Base-by-base conservation (phyloP, 2,797 vertebrate genomes). In the Sternarchorhynchus goeldii region DNA sequence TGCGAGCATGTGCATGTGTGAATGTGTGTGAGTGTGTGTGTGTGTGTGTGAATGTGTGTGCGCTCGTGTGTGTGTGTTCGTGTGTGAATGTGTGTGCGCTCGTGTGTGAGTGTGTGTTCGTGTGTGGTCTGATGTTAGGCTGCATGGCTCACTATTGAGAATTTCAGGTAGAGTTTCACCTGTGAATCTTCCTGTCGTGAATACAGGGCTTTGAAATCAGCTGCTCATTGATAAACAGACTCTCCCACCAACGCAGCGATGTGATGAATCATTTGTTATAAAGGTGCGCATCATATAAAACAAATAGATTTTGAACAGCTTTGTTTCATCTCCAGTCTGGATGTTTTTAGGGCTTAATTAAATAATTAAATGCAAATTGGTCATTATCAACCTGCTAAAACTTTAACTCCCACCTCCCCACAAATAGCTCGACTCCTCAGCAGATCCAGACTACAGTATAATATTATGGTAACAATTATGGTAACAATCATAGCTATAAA, bases 101-200 rank as follows among this genome's bases (percentile, higher is more conserved):
- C 18, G 34, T n/a, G 2, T 58, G 10, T 36, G 34, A 3, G 34
- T 6, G 6, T 36, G 34, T 6, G 6, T 36, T 36, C 34, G 6
- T 36, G 34, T 36, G 2, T 2, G 34, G 25, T 25, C 25, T 25
- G 25, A 25, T 1, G 1, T 25, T 1, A 25, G 25, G 25, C 25
- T 25, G 25, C 25, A 25, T 25, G 25, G 25, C 25, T 25, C 25
- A 25, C 25, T 56, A 56, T 6, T 56, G 53, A 6, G 18, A 57
- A 6, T 6, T 57, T 57, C 6, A 18, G 56, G 18, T 57, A 4
- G 18, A 7, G 34, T 36, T 7, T 36, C 34, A 36, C 57, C 59
- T 77, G 65, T 34, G 14, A 50, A 21, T 34, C 65, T 50, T 17
- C 50, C 65, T 69, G 73, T 34, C 20, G 53, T 18, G 45, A 12